Base-by-base conservation (phyloP, 2,888 invertebrate genomes). In the Limnephilus rhombicus region DNA sequence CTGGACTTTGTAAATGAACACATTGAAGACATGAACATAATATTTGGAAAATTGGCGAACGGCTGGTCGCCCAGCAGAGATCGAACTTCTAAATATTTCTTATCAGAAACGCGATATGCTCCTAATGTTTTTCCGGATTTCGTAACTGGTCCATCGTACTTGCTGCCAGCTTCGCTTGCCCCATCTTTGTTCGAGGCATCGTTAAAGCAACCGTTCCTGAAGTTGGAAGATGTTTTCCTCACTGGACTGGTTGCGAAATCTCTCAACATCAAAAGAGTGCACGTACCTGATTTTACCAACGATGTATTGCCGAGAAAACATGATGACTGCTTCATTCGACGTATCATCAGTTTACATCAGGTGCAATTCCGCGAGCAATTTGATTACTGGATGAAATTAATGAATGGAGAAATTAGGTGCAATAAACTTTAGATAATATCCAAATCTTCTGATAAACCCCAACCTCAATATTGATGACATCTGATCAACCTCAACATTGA, bases 211-310 rank as follows among this genome's bases (percentile, higher is more conserved):
- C 37, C 12, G 80, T 89, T 37, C 37, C 4, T 89, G 9, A 80
- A 80, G 89, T 37, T 89, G 41, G 89, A 89, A 81, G 89, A 89
- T 81, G 89, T 89, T 80, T 89, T 89, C 37, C 41, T 89, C 5
- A 89, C 80, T 15, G 89, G 89, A 12, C 13, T 89, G 80, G 89
- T 89, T 3, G 89, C 89, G 15, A 45, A 80, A 41, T 11, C 24
- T 24, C 80, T 89, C 5, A 41, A 81, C n/a, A 80, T 89, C n/a
- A 80, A 89, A 15, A 89, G 81, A 41, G 29, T 45, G 4, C 11
- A 37, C 24, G 82, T 41, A 81, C 13, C 13, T 9, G 53, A 45
- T 94, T 95, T 85, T 81, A 94, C 95, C 9, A 97, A 88, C 24
- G 24, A 68, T 1, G 4, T 5, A 5, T 31, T 68, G 5, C 4